These are phyloP conservation scores for Cerceris ruficornis DNA, from an alignment of 2,888 invertebrate species.

Conservation along the genomic window DNA sequence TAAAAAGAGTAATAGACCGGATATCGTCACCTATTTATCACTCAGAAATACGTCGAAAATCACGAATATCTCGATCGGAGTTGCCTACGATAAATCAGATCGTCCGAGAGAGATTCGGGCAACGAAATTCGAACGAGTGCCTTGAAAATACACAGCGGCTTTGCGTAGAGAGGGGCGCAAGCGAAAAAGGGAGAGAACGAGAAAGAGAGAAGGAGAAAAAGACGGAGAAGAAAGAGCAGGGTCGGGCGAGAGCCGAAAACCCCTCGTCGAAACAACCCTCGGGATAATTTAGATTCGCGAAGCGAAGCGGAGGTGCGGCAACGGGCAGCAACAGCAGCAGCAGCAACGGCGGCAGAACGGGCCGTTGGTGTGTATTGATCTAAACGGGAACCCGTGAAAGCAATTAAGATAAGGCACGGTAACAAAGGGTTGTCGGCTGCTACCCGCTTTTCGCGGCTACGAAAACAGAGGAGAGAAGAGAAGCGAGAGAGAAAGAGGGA, in stretches of 20 bases:
- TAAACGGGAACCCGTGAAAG: conserved; percentile 79
- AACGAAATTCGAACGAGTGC: conserved; percentile 26
- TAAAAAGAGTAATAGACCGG: too few relatives aligned
- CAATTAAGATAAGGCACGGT: conserved; percentile 81
- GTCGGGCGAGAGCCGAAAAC: background rate
- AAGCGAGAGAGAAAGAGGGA: conserved; percentile 32
- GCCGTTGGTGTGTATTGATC: conserved; percentile 76
- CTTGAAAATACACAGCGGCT: conserved; percentile 64
- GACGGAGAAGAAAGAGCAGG: conserved; percentile 10
- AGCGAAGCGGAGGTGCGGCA: conserved; percentile 44
- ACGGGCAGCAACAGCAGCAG: conserved; percentile 30
- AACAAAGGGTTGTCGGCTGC: conserved; percentile 80
- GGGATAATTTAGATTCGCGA: conserved; percentile 74
- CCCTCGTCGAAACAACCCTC: conserved; percentile 60
- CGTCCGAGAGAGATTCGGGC: conserved; percentile 21
- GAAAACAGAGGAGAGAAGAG: conserved; percentile 58
- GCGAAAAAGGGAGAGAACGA: conserved; percentile 2
- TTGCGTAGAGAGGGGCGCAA: conserved; percentile 3
- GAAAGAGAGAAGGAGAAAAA: conserved; percentile 5
- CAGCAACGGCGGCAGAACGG: conserved; percentile 46
- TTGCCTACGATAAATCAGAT: conserved; percentile 36
- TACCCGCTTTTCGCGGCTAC: conserved; percentile 66
- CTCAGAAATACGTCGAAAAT: background rate
- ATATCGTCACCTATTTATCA: too few relatives aligned
- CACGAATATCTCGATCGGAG: background rate